Evolutionary conservation across 2,113 vertebrate species (phyloP), one percentile per base, ranked within the genome.

Genomic region (Podilymbus podiceps): DNA sequence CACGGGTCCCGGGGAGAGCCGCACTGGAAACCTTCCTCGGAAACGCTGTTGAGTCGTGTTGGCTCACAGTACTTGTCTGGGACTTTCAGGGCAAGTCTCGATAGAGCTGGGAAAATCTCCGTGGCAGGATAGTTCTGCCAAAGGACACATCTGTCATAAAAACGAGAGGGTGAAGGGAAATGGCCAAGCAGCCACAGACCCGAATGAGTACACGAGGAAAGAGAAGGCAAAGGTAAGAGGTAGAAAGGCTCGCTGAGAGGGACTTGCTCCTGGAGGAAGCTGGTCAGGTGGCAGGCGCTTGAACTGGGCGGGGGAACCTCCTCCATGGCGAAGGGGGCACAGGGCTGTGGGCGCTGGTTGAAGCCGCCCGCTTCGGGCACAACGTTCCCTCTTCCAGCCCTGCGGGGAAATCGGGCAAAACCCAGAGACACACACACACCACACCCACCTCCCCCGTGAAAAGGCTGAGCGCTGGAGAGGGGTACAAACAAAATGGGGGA

Each of bases 401-500:
- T n/a, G 38, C 7, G 19, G 40, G 24, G 78, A 68, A 69, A 64
- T 3, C 0, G 44, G 63, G 66, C 6, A 0, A 33, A 58, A 42
- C 27, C 4, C 20, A 8, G 19, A 10, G 12, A n/a, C n/a, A n/a
- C n/a, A n/a, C n/a, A n/a, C n/a, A n/a, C n/a, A n/a, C n/a, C n/a
- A n/a, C n/a, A n/a, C n/a, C n/a, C n/a, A n/a, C n/a, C n/a, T 12
- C 15, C 13, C 9, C 49, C 5, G 2, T 19, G 30, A 13, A 24
- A 42, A 33, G 27, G 40, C 40, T 30, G 20, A 15, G 49, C 4
- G 1, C 30, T 12, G 30, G 30, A 30, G 30, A 11, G 7, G 4
- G 5, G 17, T 5, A 16, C 14, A 13, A 9, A 31, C 49, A 46
- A 15, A 35, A 4, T 0, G n/a, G n/a, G n/a, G n/a, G n/a, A n/a